phyloP scores from a whole-genome alignment of 2,888 invertebrate genomes.

The Pecten maximus region DNA sequence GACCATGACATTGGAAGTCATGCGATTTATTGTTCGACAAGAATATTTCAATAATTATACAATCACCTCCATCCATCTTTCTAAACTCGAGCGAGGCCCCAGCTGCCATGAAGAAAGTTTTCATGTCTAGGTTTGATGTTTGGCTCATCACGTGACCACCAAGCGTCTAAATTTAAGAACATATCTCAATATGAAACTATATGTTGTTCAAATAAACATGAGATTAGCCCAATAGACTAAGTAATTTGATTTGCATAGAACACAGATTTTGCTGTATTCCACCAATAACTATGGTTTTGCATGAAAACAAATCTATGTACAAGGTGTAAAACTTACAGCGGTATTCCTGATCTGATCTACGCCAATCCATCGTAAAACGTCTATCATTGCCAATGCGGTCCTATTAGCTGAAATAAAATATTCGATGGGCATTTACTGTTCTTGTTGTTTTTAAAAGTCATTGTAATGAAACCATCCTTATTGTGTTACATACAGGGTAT shows the following conservation, averaged over 20 bases:
- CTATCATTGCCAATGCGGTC: slow-evolving; percentile 38
- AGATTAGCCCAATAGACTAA: background rate
- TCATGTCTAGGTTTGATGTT: slow-evolving; percentile 97
- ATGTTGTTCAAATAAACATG: background rate
- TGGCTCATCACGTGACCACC: slow-evolving; percentile 97
- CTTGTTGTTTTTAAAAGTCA: background rate
- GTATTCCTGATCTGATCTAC: slow-evolving; percentile 97
- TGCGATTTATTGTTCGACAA: background rate
- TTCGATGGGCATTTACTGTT: too few relatives aligned
- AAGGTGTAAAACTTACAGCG: slow-evolving; percentile 84
- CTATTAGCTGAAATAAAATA: background rate
- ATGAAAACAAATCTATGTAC: background rate
- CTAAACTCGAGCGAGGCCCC: slow-evolving; percentile 70
- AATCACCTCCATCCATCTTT: background rate
- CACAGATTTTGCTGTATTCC: too few relatives aligned
- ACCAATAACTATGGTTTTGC: too few relatives aligned
- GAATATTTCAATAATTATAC: background rate
- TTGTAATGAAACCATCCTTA: background rate
- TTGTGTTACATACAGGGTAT: background rate
- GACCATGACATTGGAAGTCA: too few relatives aligned
- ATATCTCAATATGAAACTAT: too few relatives aligned
- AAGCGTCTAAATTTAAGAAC: slow-evolving; percentile 85
- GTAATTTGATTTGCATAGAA: too few relatives aligned
- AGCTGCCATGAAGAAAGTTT: slow-evolving; percentile 94
- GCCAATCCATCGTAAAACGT: slow-evolving; percentile 84